A percentile compares a stretch with the other conserved stretches of the same genome.
Conservation (phyloP, 2,797 vertebrate species). For the Pseudomugil gertrudae region DNA sequence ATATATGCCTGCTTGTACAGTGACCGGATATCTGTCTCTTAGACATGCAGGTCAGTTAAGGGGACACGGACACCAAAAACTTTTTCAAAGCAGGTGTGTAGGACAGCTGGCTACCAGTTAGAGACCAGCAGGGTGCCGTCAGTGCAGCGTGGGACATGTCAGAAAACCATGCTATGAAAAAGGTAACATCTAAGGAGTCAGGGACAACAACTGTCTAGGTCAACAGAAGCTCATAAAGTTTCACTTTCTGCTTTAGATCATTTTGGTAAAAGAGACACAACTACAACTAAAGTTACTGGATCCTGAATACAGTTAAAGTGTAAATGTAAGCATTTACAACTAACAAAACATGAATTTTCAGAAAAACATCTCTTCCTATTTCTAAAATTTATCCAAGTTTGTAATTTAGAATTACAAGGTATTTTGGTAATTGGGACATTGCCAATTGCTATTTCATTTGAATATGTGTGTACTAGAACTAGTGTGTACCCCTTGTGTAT, state of each 20-base stretch:
- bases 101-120: constrained; percentile 10
- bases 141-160: neutral
- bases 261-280: neutral
- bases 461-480: no score
- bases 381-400: constrained; percentile 3
- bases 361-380: neutral
- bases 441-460: constrained; percentile 31
- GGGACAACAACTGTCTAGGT: neutral
- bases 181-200: neutral
- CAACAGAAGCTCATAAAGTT: no score
- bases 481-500: constrained; percentile 49
- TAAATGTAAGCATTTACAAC: neutral
- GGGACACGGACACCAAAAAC: constrained; percentile 17
- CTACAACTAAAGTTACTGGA: neutral
- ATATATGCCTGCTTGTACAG: constrained; percentile 27
- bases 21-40: constrained; percentile 71
- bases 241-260: neutral
- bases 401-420: constrained; percentile 21
- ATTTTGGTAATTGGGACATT: constrained; percentile 47
- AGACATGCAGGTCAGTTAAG: constrained; percentile 44
- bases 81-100: constrained; percentile 20
- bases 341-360: neutral
- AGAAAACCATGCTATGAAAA: neutral
- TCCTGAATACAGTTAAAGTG: neutral
- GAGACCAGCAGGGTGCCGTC: constrained; percentile 15